phyloP scores from a whole-genome alignment of 1,140 invertebrate genomes.

The Araneus ventricosus region DNA sequence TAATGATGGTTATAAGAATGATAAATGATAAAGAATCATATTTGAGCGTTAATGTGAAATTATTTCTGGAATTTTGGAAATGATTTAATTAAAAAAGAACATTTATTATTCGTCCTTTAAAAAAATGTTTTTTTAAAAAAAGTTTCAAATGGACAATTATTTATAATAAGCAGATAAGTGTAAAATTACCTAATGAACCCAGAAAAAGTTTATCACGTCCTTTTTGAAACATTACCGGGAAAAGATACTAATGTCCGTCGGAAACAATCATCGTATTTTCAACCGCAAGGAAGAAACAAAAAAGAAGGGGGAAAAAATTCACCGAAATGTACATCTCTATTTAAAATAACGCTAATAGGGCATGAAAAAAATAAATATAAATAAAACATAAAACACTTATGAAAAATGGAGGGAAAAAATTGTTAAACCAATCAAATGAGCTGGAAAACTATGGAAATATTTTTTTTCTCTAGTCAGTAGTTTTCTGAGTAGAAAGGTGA shows the following conservation, averaged over 20 bases:
- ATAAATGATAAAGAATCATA: too few relatives aligned
- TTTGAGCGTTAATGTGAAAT: too few relatives aligned
- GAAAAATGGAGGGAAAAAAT: conserved; percentile 1
- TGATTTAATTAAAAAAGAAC: too few relatives aligned
- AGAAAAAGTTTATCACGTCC: not conserved
- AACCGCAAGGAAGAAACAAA: not conserved
- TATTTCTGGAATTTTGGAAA: too few relatives aligned
- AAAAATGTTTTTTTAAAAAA: too few relatives aligned
- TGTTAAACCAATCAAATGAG: conserved; percentile 20
- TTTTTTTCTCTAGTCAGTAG: not conserved
- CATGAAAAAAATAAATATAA: not conserved
- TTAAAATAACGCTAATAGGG: conserved; percentile 9
- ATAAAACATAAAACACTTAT: not conserved
- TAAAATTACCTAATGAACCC: not conserved
- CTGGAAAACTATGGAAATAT: not conserved
- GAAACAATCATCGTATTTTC: not conserved
- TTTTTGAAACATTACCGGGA: not conserved
- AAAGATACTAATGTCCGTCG: not conserved
- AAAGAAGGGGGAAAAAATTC: not conserved
- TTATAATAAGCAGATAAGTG: not conserved
- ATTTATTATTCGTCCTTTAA: too few relatives aligned
- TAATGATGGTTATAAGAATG: too few relatives aligned
- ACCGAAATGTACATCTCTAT: not conserved
- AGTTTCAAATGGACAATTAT: not conserved
- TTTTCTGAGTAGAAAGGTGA: conserved; percentile 11